Evolutionary conservation across 2,797 vertebrate species (phyloP).

Genomic region (Parauchenoglanis punctatus): DNA sequence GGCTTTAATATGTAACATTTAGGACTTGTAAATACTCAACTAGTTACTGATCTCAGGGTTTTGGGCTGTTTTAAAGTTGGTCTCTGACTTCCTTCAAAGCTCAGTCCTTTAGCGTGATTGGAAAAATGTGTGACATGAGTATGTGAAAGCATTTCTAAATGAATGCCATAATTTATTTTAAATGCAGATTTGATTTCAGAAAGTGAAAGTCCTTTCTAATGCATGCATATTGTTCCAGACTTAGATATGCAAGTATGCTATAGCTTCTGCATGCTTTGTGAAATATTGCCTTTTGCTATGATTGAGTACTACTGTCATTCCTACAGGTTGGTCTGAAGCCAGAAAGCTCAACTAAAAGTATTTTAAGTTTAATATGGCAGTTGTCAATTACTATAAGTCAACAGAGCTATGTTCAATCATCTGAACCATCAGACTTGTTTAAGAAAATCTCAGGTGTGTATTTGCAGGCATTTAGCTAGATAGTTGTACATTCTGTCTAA

Average conservation of each 20-base stretch:
- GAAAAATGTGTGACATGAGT: not conserved
- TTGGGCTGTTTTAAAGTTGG: slow-evolving; percentile 9
- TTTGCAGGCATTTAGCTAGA: not conserved
- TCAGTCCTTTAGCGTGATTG: not conserved
- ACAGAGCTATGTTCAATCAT: not conserved
- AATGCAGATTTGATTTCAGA: slow-evolving; percentile 16
- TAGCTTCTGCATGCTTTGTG: slow-evolving; percentile 36
- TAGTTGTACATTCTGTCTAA: not conserved
- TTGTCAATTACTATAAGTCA: not conserved
- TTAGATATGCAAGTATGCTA: not conserved
- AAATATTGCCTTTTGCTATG: slow-evolving; percentile 22
- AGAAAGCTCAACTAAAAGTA: slow-evolving; percentile 6
- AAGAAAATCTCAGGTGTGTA: slow-evolving; percentile 47
- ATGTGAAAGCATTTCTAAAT: not conserved
- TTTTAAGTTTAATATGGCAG: not conserved
- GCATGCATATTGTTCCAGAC: not conserved
- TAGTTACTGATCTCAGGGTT: slow-evolving; percentile 33
- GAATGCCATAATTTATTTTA: not conserved
- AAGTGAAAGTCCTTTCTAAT: not conserved
- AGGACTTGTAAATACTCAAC: not conserved
- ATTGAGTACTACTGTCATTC: slow-evolving; percentile 31
- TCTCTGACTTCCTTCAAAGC: slow-evolving; percentile 13
- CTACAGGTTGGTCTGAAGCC: not conserved
- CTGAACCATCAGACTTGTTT: slow-evolving; percentile 18
- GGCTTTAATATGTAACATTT: slow-evolving; percentile 18